These are phyloP conservation scores for Theristicus caerulescens DNA, from an alignment of 2,113 vertebrate genomes.

Conservation along the genomic window DNA sequence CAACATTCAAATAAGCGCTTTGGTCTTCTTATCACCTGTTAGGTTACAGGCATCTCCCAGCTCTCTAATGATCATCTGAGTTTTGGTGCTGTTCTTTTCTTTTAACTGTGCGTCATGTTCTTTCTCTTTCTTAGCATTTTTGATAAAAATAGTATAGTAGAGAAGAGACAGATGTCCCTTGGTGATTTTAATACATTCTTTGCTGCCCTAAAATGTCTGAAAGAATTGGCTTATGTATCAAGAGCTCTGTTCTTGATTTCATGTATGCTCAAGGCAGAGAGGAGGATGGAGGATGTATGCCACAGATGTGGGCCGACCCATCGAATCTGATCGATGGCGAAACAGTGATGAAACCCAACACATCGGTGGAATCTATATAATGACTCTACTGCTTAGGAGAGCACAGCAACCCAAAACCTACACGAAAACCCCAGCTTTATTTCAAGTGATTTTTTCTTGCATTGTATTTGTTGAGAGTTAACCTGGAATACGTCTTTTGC, in stretches of 20 bases:
- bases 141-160: conserved; percentile 7
- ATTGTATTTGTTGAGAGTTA: not conserved
- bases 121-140: conserved; percentile 1
- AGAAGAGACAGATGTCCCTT: conserved; percentile 4
- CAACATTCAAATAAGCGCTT: conserved; percentile 11
- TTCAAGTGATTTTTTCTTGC: not conserved
- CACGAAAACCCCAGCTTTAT: not conserved
- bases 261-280: not conserved
- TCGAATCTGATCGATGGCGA: not conserved
- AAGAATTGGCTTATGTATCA: not conserved
- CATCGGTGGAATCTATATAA: not conserved
- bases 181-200: not conserved
- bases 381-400: not conserved
- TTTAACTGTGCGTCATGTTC: not conserved
- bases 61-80: conserved; percentile 13
- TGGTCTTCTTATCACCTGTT: conserved; percentile 43
- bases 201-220: not conserved
- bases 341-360: not conserved
- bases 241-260: not conserved
- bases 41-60: conserved; percentile 45
- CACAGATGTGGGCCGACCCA: not conserved
- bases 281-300: not conserved
- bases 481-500: not conserved
- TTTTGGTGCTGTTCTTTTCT: not conserved
- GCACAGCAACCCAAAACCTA: not conserved